Evolutionary conservation across 2,888 invertebrate genomes (phyloP).

Genomic region (Prenolepis imparis): DNA sequence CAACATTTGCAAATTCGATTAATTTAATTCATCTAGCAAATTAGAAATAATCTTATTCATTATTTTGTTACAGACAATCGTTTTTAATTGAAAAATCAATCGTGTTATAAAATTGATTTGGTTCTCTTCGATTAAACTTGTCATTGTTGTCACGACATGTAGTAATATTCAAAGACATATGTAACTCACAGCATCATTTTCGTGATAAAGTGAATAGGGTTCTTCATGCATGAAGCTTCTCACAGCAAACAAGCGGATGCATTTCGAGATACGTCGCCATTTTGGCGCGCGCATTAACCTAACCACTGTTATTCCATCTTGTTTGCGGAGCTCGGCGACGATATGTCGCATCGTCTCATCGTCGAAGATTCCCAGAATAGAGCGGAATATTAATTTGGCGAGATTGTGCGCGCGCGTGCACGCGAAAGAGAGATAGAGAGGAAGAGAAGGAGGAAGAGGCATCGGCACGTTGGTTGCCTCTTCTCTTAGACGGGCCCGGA

Average conservation of each 20-base stretch:
- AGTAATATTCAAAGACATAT: neutral
- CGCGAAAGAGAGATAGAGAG: neutral
- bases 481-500: conserved; percentile 50
- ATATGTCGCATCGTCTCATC: conserved; percentile 31
- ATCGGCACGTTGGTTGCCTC: conserved; percentile 42
- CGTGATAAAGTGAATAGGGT: conserved; percentile 17
- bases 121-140: neutral
- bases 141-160: neutral
- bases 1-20: neutral
- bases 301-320: conserved; percentile 50
- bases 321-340: conserved; percentile 40
- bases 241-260: conserved; percentile 40
- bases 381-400: conserved; percentile 52
- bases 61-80: neutral
- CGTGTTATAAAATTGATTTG: neutral
- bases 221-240: conserved; percentile 35
- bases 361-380: conserved; percentile 39
- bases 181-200: neutral
- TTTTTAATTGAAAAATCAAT: neutral
- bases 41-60: neutral
- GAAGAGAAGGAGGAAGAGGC: neutral
- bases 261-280: conserved; percentile 44
- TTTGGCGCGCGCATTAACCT: conserved; percentile 36
- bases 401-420: conserved; percentile 26
- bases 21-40: neutral